Percentiles rank a stretch among this genome's conserved stretches.
phyloP scores from a whole-genome alignment of 2,888 invertebrate genomes.

The Siphonodentalium dalli region DNA sequence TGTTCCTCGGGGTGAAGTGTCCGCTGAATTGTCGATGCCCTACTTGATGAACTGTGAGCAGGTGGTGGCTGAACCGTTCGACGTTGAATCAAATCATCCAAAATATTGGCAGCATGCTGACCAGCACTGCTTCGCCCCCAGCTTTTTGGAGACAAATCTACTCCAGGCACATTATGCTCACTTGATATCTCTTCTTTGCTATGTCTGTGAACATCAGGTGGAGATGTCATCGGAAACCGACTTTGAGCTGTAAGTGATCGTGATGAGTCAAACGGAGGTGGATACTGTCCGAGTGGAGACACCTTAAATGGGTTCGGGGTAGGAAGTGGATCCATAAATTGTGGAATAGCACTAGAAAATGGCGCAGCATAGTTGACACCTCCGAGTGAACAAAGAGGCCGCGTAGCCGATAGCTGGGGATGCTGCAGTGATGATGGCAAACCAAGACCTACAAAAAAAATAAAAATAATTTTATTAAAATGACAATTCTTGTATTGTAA shows the following conservation, averaged over 20 bases:
- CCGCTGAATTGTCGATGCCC: slow-evolving; percentile 37
- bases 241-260: slow-evolving; percentile 5
- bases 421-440: slow-evolving; percentile 31
- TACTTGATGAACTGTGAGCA: slow-evolving; percentile 52
- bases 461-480: not conserved
- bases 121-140: too few species aligned
- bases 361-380: slow-evolving; percentile 38
- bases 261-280: slow-evolving; percentile 39
- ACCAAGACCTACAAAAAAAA: slow-evolving; percentile 33
- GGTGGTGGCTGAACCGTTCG: slow-evolving; percentile 46
- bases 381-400: slow-evolving; percentile 39
- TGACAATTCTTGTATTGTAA: not conserved
- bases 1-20: slow-evolving; percentile 26
- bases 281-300: slow-evolving; percentile 35
- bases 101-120: too few species aligned
- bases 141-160: too few species aligned
- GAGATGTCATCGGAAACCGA: not conserved
- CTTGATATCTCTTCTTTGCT: too few species aligned
- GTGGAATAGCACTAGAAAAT: slow-evolving; percentile 34
- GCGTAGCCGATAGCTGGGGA: slow-evolving; percentile 26
- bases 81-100: too few species aligned
- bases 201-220: not conserved
- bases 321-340: slow-evolving; percentile 37
- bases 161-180: too few species aligned
- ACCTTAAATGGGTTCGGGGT: slow-evolving; percentile 43